phyloP scores from a whole-genome alignment of 1,140 invertebrate species.

The Pogonognathellus flavescens region DNA sequence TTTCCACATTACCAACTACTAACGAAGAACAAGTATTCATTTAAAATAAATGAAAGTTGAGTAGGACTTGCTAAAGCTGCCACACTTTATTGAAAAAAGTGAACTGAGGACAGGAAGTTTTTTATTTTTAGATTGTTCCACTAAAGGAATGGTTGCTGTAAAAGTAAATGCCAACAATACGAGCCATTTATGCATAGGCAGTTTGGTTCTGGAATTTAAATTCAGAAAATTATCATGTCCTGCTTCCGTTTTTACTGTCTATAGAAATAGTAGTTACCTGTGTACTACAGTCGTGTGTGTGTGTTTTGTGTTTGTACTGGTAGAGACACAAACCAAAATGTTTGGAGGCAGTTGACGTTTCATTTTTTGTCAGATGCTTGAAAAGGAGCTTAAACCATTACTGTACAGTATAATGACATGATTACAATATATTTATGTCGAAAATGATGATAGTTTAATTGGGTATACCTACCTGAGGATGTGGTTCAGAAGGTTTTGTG shows the following conservation, averaged over 20 bases:
- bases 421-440: conserved; percentile 40
- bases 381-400: conserved; percentile 26
- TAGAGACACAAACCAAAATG: background rate
- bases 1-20: too few relatives aligned
- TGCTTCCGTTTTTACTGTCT: conserved; percentile 19
- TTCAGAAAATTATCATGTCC: conserved; percentile 32
- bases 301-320: too few relatives aligned
- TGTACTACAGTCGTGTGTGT: background rate
- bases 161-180: background rate
- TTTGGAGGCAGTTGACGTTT: conserved; percentile 21
- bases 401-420: conserved; percentile 29
- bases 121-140: conserved; percentile 18
- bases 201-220: conserved; percentile 49
- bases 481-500: background rate
- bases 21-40: background rate
- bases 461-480: background rate
- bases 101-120: conserved; percentile 34
- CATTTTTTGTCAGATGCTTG: conserved; percentile 41
- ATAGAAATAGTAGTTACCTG: background rate
- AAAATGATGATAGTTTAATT: conserved; percentile 48
- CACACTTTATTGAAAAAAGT: background rate
- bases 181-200: conserved; percentile 18
- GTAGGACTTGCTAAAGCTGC: background rate
- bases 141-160: background rate
- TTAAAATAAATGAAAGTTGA: background rate